phyloP scores from a whole-genome alignment of 2,888 invertebrate genomes.

The Drepana falcataria region DNA sequence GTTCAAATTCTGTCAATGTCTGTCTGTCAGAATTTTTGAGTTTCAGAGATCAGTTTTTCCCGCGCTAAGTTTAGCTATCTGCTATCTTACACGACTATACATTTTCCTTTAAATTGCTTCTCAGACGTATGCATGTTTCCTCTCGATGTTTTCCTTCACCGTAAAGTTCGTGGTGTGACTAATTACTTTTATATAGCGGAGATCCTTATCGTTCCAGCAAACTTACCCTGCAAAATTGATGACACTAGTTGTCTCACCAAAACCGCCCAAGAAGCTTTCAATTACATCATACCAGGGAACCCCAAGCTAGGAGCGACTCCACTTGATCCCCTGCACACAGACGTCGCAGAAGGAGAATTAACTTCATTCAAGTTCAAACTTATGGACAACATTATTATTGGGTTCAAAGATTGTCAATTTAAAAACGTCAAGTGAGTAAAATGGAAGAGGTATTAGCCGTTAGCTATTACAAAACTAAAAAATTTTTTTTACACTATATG shows the following conservation, averaged over 20 bases:
- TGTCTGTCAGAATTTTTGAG: too few relatives aligned
- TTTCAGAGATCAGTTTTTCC: too few relatives aligned
- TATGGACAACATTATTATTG: slow-evolving; percentile 21
- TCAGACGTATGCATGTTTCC: too few relatives aligned
- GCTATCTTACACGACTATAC: too few relatives aligned
- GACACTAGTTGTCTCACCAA: slow-evolving; percentile 29
- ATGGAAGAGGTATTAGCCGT: neutral
- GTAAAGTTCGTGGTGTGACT: too few relatives aligned
- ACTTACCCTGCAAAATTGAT: slow-evolving; percentile 24
- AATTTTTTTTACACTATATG: too few relatives aligned
- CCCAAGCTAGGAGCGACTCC: slow-evolving; percentile 22
- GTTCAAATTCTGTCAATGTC: too few relatives aligned
- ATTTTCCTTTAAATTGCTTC: too few relatives aligned
- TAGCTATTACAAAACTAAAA: too few relatives aligned
- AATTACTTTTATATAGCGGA: too few relatives aligned
- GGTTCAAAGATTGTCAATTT: slow-evolving; percentile 32
- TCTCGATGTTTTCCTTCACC: too few relatives aligned
- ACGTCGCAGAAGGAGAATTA: slow-evolving; percentile 25
- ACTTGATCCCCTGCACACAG: slow-evolving; percentile 31
- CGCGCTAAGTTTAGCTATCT: too few relatives aligned
- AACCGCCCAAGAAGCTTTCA: slow-evolving; percentile 13
- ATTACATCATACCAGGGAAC: slow-evolving; percentile 22
- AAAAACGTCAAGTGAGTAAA: slow-evolving; percentile 31
- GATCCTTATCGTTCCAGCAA: neutral
- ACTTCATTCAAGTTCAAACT: slow-evolving; percentile 28